Evolutionary conservation across 2,888 invertebrate species (phyloP).

Genomic region (Embidobia sp.): DNA sequence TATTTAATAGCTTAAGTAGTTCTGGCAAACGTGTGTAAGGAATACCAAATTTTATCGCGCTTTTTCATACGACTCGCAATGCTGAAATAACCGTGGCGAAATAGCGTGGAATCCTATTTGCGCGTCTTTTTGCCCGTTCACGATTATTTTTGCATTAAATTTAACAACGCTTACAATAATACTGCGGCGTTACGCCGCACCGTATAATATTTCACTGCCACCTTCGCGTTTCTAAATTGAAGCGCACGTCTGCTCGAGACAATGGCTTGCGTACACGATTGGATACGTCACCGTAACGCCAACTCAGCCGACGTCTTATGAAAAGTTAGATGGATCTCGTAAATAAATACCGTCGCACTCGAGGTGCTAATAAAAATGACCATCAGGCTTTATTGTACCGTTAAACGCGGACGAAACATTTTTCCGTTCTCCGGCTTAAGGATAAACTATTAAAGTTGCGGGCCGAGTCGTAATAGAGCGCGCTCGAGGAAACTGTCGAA

Average conservation of each 20-base stretch:
- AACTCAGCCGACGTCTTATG: too few relatives aligned
- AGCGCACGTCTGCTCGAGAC: conserved; percentile 13
- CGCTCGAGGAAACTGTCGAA: conserved; percentile 27
- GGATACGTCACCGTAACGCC: too few relatives aligned
- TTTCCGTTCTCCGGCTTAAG: conserved; percentile 31
- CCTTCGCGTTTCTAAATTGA: conserved; percentile 36
- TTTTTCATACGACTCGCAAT: conserved; percentile 19
- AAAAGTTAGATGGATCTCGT: conserved; percentile 28
- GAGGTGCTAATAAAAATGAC: conserved; percentile 40
- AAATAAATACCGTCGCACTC: conserved; percentile 44
- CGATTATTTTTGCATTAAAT: conserved; percentile 42
- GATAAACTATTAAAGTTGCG: conserved; percentile 39
- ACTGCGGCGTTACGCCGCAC: conserved; percentile 3
- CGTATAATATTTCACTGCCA: conserved; percentile 38
- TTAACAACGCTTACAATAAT: conserved; percentile 10
- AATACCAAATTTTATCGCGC: conserved; percentile 37
- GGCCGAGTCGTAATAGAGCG: conserved; percentile 25
- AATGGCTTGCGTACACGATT: too few relatives aligned
- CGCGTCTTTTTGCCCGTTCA: background rate
- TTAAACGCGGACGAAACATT: conserved; percentile 32
- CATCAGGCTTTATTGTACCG: conserved; percentile 37
- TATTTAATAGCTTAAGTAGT: conserved; percentile 41
- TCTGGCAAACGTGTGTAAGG: conserved; percentile 18
- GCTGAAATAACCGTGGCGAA: background rate
- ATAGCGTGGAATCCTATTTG: conserved; percentile 5